Base-by-base conservation (phyloP, 2,797 vertebrate species). In the Galago senegalensis region DNA sequence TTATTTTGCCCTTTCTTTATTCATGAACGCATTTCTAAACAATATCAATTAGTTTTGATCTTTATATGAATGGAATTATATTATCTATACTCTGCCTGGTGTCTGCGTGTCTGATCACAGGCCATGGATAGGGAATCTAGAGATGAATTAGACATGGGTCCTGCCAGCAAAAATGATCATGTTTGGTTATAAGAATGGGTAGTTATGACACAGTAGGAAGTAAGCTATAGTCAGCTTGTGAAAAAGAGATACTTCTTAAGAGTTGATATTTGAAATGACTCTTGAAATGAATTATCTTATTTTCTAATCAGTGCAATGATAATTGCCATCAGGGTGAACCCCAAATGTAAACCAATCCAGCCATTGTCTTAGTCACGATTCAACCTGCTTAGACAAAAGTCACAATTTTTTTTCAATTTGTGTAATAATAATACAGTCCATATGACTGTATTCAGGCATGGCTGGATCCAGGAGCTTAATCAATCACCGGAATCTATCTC, bases 1-100 rank as follows among this genome's bases (percentile, higher is more conserved):
- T 67, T 79, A 5, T n/a, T 67, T 86, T 89, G 37, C 88, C 63
- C 63, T 89, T 89, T 70, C 83, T 83, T 92, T 90, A 46, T 31
- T 72, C 89, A 65, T 12, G 0, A 60, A 29, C 60, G 31, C 46
- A 77, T 85, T 40, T 34, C 70, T 83, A 84, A 90, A 40, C 31
- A 61, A n/a, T 69, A 63, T 58, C 58, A 20, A 81, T 85, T 77
- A 65, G 31, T 72, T 89, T 72, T 63, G 40, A 76, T 65, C 27
- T 89, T 92, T 89, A 60, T 53, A 29, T 63, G 40, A 53, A 82
- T 77, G 46, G 29, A 60, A 69, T 40, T 37, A 3, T 37, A 40
- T 21, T 25, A 20, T 49, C 40, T 67, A 17, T 31, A 67, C 16
- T 89, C 60, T 88, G 34, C 63, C 65, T 80, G 7, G 14, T 75